Base-by-base conservation (phyloP, 2,888 invertebrate species). In the Hyposoter didymator region DNA sequence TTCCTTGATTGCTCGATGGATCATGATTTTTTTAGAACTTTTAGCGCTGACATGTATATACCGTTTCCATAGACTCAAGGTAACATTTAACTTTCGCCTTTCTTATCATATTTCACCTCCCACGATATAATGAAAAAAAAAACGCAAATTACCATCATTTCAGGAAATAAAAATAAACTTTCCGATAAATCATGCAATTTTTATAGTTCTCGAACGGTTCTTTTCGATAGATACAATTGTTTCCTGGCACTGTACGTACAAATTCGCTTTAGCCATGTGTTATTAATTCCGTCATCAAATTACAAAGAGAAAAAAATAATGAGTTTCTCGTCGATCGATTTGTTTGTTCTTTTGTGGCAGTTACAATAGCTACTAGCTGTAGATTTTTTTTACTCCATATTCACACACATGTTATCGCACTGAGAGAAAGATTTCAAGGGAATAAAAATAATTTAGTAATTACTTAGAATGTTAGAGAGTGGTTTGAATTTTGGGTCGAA, bases 181-280 rank as follows among this genome's bases (percentile, higher is more conserved):
- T 14, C n/a, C 45, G 73, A 72, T 52, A 32, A 55, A 52, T 67
- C 52, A 78, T 32, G 47, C 62, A 32, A 62, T 55, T 66, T 32
- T 69, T 75, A 59, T 70, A 32, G 45, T 70, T 22, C 55, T 47
- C 72, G 66, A 64, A 66, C 28, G 49, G n/a, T 69, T 82, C 49
- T 67, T 78, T 74, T 67, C 66, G 74, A 82, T 82, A 82, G 75
- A 59, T 70, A 43, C 72, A 64, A 80, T 69, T 62, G 67, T 74
- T 72, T 78, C 79, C 85, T 82, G 85, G 85, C 85, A 85, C 55
- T 76, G 85, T 85, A 82, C 82, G 85, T 85, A 85, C 76, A 45
- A 83, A 72, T 55, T 67, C 64, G 79, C 85, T 85, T 74, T 74
- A 83, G 79, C 82, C 43, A 59, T 75, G 45, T 78, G 47, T 74